Conservation (phyloP, 2,888 invertebrate genomes). For the Mythimna vitellina region DNA sequence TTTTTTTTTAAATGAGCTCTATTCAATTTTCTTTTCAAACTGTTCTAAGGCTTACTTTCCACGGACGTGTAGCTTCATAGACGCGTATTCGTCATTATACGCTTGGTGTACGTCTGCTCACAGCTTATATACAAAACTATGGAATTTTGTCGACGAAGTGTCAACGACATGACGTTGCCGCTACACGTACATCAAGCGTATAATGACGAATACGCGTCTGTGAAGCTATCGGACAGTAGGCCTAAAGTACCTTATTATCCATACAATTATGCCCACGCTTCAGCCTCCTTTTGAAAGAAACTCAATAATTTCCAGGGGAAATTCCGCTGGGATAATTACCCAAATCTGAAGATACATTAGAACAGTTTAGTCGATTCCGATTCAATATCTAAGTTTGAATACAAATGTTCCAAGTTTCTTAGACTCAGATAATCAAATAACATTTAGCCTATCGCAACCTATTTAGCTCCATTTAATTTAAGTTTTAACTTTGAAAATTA, state of each 20-base stretch:
- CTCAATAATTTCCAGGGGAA: not conserved
- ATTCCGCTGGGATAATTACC: not conserved
- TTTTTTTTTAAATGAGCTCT: not conserved
- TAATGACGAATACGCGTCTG: too few relatives aligned
- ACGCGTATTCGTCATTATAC: too few relatives aligned
- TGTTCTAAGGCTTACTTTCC: not conserved
- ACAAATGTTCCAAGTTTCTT: conserved; percentile 26
- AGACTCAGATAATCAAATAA: conserved; percentile 6
- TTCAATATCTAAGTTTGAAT: conserved; percentile 31
- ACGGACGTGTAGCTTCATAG: too few relatives aligned
- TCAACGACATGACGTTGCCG: too few relatives aligned
- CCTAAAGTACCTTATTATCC: too few relatives aligned
- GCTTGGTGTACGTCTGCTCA: too few relatives aligned
- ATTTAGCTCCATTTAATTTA: conserved; percentile 11
- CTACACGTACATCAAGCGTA: too few relatives aligned
- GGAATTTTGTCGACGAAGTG: too few relatives aligned
- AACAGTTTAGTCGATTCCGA: conserved; percentile 7
- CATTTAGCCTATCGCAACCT: conserved; percentile 6
- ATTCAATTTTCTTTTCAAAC: not conserved
- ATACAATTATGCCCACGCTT: too few relatives aligned
- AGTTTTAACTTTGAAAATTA: conserved; percentile 10
- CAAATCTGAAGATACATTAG: not conserved
- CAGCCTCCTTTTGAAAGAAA: too few relatives aligned
- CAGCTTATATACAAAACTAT: too few relatives aligned
- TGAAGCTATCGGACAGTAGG: too few relatives aligned